Base-by-base conservation (phyloP, 2,888 invertebrate genomes). In the Polymixis flavicincta region DNA sequence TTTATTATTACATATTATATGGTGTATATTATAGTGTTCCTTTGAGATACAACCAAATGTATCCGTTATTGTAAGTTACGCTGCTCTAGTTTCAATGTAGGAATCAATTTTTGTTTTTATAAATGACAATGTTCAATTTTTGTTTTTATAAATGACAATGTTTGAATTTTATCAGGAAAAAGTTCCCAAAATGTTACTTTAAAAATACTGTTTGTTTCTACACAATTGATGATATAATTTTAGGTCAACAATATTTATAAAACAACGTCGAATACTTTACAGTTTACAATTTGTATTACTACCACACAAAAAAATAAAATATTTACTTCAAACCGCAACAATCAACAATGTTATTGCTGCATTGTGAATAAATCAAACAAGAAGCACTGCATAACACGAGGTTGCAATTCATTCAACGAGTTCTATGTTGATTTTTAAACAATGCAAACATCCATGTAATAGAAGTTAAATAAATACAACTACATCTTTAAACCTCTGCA, bases 401-500 rank as follows among this genome's bases (percentile, higher is more conserved):
- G 71, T 69, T 67, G 66, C 59, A 57, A 61, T 69, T 64, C 22
- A 66, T 77, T 71, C 55, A 42, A 64, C n/a, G 67, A 68, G 71
- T 80, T 75, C 69, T 66, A 71, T 74, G 78, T 89, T 86, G 86
- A 89, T 88, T 86, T 83, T 64, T 89, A 77, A 75, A 83, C 86
- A 89, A 87, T 85, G 84, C 87, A 89, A 83, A 84, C 85, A 84
- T 85, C 50, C 59, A 76, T 87, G 79, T 78, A 80, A 86, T 89
- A 92, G 83, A 92, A 87, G 85, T 89, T 88, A 90, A 93, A 92
- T 93, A 93, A 92, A 91, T 92, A 91, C 88, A 92, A 91, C 92
- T 94, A 93, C 89, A 87, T 93, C 90, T 92, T 93, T 94, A 94
- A 94, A 94, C 91, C 92, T 94, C 92, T 94, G 92, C 92, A 93